Evolutionary conservation across 2,888 invertebrate species (phyloP).

Genomic region (Caenorhabditis angaria): DNA sequence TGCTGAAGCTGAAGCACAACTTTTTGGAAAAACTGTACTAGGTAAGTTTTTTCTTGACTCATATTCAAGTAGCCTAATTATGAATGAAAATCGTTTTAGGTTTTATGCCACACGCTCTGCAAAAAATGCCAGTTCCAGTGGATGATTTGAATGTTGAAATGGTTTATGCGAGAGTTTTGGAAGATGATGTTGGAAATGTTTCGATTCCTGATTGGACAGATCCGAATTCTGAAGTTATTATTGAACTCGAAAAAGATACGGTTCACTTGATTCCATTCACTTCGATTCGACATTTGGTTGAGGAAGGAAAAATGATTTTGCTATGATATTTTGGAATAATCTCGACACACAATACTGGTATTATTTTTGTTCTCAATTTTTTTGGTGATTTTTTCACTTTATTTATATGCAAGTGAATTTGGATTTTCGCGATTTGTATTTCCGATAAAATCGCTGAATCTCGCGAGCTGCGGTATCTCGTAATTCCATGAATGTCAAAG

Average conservation of each 20-base stretch:
- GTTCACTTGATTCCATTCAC: constrained; percentile 60
- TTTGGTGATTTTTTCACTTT: too few relatives aligned
- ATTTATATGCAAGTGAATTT: background rate
- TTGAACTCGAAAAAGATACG: constrained; percentile 49
- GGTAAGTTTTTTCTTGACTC: too few relatives aligned
- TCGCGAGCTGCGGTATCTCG: constrained; percentile 16
- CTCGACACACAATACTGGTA: background rate
- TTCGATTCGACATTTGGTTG: constrained; percentile 50
- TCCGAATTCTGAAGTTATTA: constrained; percentile 48
- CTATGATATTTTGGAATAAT: constrained; percentile 20
- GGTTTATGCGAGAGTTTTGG: constrained; percentile 58
- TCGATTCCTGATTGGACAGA: constrained; percentile 56
- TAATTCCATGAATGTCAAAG: constrained; percentile 30
- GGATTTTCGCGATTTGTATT: too few relatives aligned
- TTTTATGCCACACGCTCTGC: constrained; percentile 47
- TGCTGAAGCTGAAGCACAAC: constrained; percentile 34
- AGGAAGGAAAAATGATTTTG: constrained; percentile 40
- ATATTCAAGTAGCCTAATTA: constrained; percentile 7
- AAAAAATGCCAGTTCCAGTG: constrained; percentile 44
- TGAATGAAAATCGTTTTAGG: constrained; percentile 35
- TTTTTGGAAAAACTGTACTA: constrained; percentile 40
- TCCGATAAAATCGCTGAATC: constrained; percentile 16
- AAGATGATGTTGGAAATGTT: constrained; percentile 49
- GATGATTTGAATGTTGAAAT: constrained; percentile 21
- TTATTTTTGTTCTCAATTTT: background rate